Evolutionary conservation across 1,140 invertebrate genomes (phyloP).

Genomic region (Oedothorax gibbosus): DNA sequence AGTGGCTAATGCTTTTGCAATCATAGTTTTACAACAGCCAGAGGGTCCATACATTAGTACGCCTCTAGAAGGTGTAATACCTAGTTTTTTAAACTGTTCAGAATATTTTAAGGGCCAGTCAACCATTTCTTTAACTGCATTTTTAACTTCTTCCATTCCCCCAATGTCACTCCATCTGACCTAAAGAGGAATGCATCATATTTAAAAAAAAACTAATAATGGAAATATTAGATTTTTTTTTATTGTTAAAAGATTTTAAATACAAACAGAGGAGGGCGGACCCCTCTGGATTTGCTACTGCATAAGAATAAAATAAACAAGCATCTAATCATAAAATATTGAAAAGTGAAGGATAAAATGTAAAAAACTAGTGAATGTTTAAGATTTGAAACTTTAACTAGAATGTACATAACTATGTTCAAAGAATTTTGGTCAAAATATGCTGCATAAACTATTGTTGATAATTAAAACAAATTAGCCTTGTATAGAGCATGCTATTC

Average conservation of each 20-base stretch:
- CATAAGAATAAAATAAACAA: too few species aligned
- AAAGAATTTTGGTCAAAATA: too few species aligned
- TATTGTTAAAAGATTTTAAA: neutral
- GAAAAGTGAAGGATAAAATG: too few species aligned
- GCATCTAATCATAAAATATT: too few species aligned
- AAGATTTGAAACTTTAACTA: too few species aligned
- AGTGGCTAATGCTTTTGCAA: conserved; percentile 73
- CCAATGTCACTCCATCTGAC: conserved; percentile 93
- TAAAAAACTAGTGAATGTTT: too few species aligned
- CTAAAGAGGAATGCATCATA: neutral
- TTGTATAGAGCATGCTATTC: too few species aligned
- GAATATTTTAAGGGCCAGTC: conserved; percentile 92
- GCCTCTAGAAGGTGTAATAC: conserved; percentile 74
- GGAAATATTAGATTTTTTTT: neutral
- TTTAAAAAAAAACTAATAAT: neutral
- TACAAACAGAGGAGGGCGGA: neutral
- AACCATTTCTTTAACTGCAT: conserved; percentile 88
- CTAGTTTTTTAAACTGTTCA: conserved; percentile 71
- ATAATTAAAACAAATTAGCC: too few species aligned
- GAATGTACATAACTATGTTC: too few species aligned
- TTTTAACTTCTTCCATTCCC: conserved; percentile 87
- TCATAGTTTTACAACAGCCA: conserved; percentile 74
- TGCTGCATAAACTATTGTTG: too few species aligned
- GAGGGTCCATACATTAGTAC: conserved; percentile 74
- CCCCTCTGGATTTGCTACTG: neutral